Evolutionary conservation across 2,888 invertebrate species (phyloP).

Genomic region (Cataglyphis albicans): DNA sequence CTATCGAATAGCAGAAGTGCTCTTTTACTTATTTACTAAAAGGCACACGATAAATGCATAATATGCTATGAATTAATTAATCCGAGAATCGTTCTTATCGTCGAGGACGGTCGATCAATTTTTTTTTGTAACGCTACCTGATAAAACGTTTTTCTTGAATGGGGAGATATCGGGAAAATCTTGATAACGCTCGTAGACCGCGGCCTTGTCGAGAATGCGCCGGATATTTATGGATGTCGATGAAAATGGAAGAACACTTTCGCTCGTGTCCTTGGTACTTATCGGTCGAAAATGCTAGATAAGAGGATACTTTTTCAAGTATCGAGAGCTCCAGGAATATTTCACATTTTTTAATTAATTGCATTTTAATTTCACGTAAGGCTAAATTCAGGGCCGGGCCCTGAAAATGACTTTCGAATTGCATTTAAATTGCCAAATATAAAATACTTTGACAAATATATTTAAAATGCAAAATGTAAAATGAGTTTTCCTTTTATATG

Average conservation of each 20-base stretch:
- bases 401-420: no score
- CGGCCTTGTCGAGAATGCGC: slow-evolving; percentile 36
- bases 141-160: slow-evolving; percentile 61
- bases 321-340: background rate
- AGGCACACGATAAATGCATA: background rate
- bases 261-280: background rate
- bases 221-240: background rate
- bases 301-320: background rate
- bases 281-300: background rate
- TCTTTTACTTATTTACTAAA: background rate
- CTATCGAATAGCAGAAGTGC: background rate
- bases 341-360: background rate
- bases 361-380: background rate
- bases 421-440: no score
- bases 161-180: slow-evolving; percentile 58
- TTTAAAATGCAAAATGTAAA: no score
- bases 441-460: no score
- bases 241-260: background rate
- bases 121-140: slow-evolving; percentile 54
- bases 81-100: slow-evolving; percentile 46
- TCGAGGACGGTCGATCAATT: slow-evolving; percentile 31
- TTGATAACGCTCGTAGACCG: slow-evolving; percentile 56
- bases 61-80: background rate
- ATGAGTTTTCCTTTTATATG: no score
- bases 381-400: background rate